These are phyloP conservation scores for Loripinus fragilis DNA, from an alignment of 2,888 invertebrate species.

Conservation along the genomic window DNA sequence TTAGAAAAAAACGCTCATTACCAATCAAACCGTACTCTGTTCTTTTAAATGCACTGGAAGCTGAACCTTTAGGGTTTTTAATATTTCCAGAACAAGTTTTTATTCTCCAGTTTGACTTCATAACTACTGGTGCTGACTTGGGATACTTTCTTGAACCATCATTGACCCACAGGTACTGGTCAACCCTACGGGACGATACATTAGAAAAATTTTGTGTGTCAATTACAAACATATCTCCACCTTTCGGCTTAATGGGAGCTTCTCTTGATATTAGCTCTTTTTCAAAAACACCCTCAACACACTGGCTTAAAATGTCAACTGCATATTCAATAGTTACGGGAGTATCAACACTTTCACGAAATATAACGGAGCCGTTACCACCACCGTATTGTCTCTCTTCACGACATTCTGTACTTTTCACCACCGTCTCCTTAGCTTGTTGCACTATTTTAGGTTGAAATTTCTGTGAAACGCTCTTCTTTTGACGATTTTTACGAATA, in stretches of 20 bases:
- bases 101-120: not conserved
- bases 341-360: not conserved
- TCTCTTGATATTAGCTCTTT: not conserved
- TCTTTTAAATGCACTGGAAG: constrained; percentile 24
- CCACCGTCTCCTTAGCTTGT: not conserved
- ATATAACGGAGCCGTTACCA: not conserved
- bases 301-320: constrained; percentile 9
- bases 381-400: not conserved
- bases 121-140: not conserved
- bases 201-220: not conserved
- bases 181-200: not conserved
- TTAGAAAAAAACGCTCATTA: constrained; percentile 23
- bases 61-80: not conserved
- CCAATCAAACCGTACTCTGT: constrained; percentile 18
- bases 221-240: not conserved
- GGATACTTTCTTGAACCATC: constrained; percentile 21
- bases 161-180: constrained; percentile 12
- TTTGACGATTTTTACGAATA: not conserved
- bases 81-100: constrained; percentile 6
- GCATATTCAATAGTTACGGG: not conserved
- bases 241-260: constrained; percentile 16
- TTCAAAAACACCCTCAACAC: constrained; percentile 6
- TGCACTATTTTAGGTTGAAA: no score
- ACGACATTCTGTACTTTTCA: not conserved
- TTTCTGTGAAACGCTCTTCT: not conserved